Percentiles rank a stretch among this genome's conserved stretches.
phyloP scores from a whole-genome alignment of 2,888 invertebrate genomes.

The Pristionchus maxplancki region DNA sequence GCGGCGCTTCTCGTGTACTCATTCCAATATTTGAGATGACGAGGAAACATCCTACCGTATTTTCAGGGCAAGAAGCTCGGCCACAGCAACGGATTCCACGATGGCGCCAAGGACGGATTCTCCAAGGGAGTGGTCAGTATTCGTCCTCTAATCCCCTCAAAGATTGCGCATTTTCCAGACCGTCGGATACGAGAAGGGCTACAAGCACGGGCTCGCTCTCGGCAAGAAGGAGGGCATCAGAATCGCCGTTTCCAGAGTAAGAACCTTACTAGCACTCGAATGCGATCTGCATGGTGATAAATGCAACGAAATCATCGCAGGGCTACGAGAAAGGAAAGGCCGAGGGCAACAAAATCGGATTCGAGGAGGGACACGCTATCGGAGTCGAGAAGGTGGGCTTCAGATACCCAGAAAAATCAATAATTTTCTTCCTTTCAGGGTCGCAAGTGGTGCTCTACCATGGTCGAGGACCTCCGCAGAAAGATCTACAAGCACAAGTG shows the following conservation, averaged over 20 bases:
- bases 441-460: background rate
- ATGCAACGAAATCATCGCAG: background rate
- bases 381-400: background rate
- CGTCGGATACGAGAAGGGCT: background rate
- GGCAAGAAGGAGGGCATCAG: conserved; percentile 24
- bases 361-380: background rate
- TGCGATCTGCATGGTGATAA: background rate
- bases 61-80: conserved; percentile 33
- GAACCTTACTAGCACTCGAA: background rate
- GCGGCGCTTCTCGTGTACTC: too few species aligned
- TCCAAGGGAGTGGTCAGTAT: background rate
- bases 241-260: conserved; percentile 13
- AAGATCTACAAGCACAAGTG: background rate
- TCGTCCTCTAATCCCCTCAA: background rate
- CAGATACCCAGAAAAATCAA: background rate
- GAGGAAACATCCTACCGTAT: too few species aligned
- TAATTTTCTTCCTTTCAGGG: background rate
- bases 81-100: background rate
- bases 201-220: conserved; percentile 4
- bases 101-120: conserved; percentile 36
- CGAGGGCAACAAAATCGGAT: background rate
- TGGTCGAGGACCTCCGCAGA: conserved; percentile 18
- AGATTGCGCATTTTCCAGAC: background rate
- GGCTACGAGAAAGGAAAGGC: conserved; percentile 15
- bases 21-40: too few species aligned